A percentile compares a stretch with the other conserved stretches of the same genome.
Conservation (phyloP, 2,113 vertebrate species). For the Desmodus rotundus region DNA sequence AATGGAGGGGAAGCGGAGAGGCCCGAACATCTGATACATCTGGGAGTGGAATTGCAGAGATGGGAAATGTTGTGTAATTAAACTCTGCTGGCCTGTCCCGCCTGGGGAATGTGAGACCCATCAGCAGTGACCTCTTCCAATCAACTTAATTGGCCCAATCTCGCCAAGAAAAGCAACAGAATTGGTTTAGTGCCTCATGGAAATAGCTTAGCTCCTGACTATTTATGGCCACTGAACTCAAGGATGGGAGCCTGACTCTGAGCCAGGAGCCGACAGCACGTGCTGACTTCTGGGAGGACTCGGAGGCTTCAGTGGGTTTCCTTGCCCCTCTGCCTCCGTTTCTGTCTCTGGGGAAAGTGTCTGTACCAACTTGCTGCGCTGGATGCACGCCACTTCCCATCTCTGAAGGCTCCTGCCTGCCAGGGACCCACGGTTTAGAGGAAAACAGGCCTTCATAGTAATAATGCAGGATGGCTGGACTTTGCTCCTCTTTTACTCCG, state of each 20-base stretch:
- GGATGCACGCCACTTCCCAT: not conserved
- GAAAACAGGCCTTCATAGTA: not conserved
- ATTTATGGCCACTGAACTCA: conserved; percentile 74
- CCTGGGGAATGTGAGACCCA: conserved; percentile 65
- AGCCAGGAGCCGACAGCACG: conserved; percentile 58
- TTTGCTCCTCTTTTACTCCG: conserved; percentile 5
- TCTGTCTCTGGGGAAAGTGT: conserved; percentile 1
- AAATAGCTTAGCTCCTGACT: conserved; percentile 75
- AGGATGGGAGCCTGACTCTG: conserved; percentile 61
- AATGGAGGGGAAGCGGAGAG: conserved; percentile 2
- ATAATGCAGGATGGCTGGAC: not conserved
- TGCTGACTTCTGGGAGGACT: conserved; percentile 45
- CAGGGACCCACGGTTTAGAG: not conserved
- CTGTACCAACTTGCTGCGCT: not conserved
- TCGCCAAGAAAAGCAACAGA: conserved; percentile 76
- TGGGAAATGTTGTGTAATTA: conserved; percentile 73
- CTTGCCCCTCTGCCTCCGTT: not conserved
- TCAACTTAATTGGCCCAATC: conserved; percentile 76
- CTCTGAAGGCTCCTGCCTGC: not conserved
- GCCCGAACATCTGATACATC: conserved; percentile 33
- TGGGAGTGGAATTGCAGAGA: conserved; percentile 47
- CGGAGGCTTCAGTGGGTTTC: not conserved
- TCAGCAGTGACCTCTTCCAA: conserved; percentile 74
- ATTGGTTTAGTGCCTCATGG: conserved; percentile 75
- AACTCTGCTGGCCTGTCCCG: conserved; percentile 62